Evolutionary conservation across 2,888 invertebrate species (phyloP).

Genomic region (Melanargia galathea): DNA sequence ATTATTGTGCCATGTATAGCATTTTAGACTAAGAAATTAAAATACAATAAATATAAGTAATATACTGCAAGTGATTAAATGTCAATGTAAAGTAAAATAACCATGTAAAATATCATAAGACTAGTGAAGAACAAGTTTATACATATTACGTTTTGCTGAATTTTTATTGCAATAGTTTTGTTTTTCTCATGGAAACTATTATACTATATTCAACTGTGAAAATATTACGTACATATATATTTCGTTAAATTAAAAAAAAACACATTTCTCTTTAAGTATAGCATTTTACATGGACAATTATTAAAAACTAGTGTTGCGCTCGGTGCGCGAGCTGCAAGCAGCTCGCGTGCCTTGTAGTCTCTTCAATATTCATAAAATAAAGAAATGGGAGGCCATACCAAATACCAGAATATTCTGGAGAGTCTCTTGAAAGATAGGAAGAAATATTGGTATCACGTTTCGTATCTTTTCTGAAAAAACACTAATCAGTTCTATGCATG

Average conservation of each 20-base stretch:
- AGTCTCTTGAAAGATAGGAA: too few relatives aligned
- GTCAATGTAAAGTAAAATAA: neutral
- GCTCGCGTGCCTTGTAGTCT: too few relatives aligned
- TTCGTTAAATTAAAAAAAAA: neutral
- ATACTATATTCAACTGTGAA: neutral
- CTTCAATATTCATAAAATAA: too few relatives aligned
- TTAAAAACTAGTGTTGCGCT: too few relatives aligned
- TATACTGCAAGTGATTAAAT: neutral
- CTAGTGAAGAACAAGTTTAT: neutral
- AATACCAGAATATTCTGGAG: too few relatives aligned
- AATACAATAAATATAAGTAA: neutral
- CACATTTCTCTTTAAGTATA: neutral
- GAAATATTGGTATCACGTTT: too few relatives aligned
- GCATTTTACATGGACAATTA: neutral
- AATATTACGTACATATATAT: neutral
- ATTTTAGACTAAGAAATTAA: conserved; percentile 14
- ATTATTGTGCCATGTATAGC: conserved; percentile 31
- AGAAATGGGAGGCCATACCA: too few relatives aligned
- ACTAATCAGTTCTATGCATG: too few relatives aligned
- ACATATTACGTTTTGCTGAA: neutral
- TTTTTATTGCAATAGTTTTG: neutral
- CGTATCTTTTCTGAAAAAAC: too few relatives aligned
- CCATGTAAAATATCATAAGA: conserved; percentile 8
- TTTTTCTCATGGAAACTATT: neutral
- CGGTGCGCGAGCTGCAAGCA: too few relatives aligned